Base-by-base conservation (phyloP, 2,888 invertebrate genomes). In the Tipula lateralis region DNA sequence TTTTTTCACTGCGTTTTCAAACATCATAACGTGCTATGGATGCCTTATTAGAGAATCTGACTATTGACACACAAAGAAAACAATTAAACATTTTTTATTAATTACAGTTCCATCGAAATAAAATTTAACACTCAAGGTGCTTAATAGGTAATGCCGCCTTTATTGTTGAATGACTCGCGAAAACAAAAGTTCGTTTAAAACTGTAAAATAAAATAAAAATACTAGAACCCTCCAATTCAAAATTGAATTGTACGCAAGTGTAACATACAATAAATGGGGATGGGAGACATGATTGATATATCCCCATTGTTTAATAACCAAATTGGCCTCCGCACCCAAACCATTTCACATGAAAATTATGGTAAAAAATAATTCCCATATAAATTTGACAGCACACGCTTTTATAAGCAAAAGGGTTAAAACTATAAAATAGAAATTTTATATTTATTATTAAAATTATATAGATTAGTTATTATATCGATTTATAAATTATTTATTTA, bases 401-500 rank as follows among this genome's bases (percentile, higher is more conserved):
- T 66, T 24, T 24, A 24, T 24, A 66, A 24, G 24, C 1, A 66
- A 66, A 66, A 24, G 66, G 66, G 66, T 66, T 24, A 66, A 24
- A 66, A 66, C 66, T 66, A 66, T 66, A 66, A 66, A 66, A 66
- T 66, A 66, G 24, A 66, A 66, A 66, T 1, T 66, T 66, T 66
- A 66, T 66, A 9, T 66, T 66, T 66, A 66, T 66, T 66, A 66
- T 66, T 66, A 66, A 66, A 66, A 66, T 66, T 66, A 66, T n/a
- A n/a, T 24, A 66, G 66, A 66, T 66, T 66, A 66, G 66, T 24
- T 44, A 66, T 66, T 66, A 24, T 19, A 66, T 66, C 24, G 66
- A 66, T 66, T 66, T 66, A 66, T 66, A 66, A 66, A 66, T 66
- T 66, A 66, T 66, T 66, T 66, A 66, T 66, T 66, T 19, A 66